Evolutionary conservation across 1,140 invertebrate genomes (phyloP), one percentile per base, ranked within the genome.

Genomic region (Mamestra configurata): DNA sequence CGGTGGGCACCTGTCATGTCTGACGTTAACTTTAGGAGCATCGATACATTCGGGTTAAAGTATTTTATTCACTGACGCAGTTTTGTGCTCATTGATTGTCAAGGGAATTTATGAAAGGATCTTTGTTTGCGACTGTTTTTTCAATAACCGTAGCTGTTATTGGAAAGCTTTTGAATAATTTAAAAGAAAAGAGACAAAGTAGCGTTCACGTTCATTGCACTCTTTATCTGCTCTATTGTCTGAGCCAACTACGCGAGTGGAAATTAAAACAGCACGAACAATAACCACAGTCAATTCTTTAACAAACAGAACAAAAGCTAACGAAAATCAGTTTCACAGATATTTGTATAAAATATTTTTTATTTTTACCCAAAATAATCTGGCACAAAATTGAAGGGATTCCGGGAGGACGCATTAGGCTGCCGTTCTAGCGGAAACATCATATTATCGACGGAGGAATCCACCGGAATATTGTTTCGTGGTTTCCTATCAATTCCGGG

Each of bases 401-500:
- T 84, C 81, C 79, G 80, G 40, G 76, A 80, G 83, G 82, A 77
- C 82, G 86, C 81, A 88, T 89, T 88, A 89, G 86, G 84, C 71
- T 79, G 71, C 53, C 82, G 53, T 76, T 86, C 86, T 57, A 53
- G 71, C 82, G 87, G 84, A 86, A 90, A 88, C 84, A 85, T 90
- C 84, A 87, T 85, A 87, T 89, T 87, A 90, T 88, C 83, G 84
- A 68, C 73, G 79, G 68, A 82, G 79, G 76, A 80, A 84, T 81
- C 79, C 86, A 79, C 53, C 77, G 81, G 85, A 88, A 88, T 85
- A 88, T 90, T 88, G 86, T 87, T 85, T 86, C 81, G 86, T 77
- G 86, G 85, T 87, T 86, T 86, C 79, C 86, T 83, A 88, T 89
- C 80, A 85, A 82, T 83, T 80, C 70, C 76, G 64, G 61, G 66